These are phyloP conservation scores for Camponotus vicinus DNA, from an alignment of 1,140 invertebrate species.

Conservation along the genomic window DNA sequence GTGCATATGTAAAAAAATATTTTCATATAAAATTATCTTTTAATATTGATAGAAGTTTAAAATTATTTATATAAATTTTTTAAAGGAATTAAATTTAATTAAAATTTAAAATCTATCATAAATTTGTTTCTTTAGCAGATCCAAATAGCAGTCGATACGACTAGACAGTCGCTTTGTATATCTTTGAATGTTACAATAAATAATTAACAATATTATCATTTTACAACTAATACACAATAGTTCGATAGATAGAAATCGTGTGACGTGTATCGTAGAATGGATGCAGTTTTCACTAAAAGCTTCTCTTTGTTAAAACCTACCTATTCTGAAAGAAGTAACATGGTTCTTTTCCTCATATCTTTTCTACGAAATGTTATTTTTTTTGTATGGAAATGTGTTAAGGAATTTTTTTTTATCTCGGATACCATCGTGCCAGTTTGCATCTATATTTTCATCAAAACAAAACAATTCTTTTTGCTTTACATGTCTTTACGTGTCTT, in stretches of 20 bases:
- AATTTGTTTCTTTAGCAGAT: neutral
- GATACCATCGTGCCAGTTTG: neutral
- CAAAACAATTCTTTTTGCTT: constrained; percentile 12
- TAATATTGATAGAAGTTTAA: neutral
- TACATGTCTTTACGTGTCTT: neutral
- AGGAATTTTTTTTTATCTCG: neutral
- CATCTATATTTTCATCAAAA: neutral
- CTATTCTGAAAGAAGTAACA: neutral
- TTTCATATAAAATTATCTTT: neutral
- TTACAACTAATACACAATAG: constrained; percentile 8
- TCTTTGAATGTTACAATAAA: neutral
- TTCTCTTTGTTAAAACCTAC: neutral
- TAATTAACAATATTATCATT: constrained; percentile 20
- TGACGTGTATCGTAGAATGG: constrained; percentile 1
- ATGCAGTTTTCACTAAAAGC: constrained; percentile 3
- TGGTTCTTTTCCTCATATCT: neutral
- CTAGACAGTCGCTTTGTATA: neutral
- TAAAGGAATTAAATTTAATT: neutral
- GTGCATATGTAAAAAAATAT: neutral
- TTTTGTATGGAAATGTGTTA: neutral
- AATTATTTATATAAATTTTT: neutral
- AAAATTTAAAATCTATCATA: neutral
- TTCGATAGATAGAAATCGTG: constrained; percentile 4
- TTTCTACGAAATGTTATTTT: neutral
- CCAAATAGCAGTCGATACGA: neutral